phyloP scores from a whole-genome alignment of 2,113 vertebrate genomes.

The Eptatretus burgeri region DNA sequence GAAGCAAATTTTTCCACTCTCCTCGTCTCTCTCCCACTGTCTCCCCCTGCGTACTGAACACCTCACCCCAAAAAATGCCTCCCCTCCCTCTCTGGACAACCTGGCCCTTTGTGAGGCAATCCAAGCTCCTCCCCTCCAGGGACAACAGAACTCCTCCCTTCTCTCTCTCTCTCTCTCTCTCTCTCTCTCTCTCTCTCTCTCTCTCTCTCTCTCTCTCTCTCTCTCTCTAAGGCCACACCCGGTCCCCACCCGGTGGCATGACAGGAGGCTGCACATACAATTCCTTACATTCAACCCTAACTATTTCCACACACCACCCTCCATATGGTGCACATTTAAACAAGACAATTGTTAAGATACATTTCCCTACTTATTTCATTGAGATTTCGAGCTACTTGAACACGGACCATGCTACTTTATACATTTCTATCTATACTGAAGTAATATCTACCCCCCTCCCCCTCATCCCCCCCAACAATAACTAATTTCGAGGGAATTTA shows the following conservation, averaged over 20 bases:
- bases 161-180: not conserved
- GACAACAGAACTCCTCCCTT: not conserved
- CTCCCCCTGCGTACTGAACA: not conserved
- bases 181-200: not conserved
- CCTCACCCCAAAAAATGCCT: not conserved
- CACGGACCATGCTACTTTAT: not conserved
- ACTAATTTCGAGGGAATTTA: too few relatives aligned
- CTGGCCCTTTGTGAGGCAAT: too few relatives aligned
- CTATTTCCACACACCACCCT: not conserved
- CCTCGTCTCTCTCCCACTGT: not conserved
- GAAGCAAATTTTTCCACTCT: not conserved
- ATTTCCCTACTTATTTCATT: not conserved
- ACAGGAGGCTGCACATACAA: too few relatives aligned
- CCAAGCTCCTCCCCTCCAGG: too few relatives aligned
- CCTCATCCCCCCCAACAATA: too few relatives aligned
- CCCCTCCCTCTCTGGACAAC: not conserved
- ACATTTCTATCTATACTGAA: too few relatives aligned
- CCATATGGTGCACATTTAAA: not conserved
- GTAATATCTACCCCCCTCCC: too few relatives aligned
- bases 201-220: not conserved
- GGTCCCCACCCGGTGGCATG: too few relatives aligned
- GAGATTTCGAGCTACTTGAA: not conserved
- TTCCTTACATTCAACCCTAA: not conserved
- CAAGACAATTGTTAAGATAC: not conserved
- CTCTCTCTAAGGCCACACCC: not conserved